A percentile compares a stretch with the other conserved stretches of the same genome.
Conservation (phyloP, 2,797 vertebrate genomes). For the Peromyscus eremicus region DNA sequence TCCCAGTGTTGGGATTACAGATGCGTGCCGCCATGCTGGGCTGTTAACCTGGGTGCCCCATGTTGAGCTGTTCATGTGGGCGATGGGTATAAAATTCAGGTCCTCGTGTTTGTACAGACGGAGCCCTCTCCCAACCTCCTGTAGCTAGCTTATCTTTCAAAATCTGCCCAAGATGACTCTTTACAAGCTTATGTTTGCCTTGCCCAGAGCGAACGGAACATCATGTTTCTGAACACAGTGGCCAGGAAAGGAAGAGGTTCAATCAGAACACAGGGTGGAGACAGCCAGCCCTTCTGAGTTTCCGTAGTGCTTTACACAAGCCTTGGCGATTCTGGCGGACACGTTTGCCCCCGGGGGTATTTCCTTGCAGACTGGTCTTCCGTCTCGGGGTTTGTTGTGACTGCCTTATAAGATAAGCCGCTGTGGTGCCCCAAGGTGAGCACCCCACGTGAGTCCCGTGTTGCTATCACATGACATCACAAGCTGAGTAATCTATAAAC, state of each 20-base stretch:
- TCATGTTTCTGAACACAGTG: background rate
- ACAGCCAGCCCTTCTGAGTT: no score
- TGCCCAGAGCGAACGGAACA: background rate
- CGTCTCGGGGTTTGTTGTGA: background rate
- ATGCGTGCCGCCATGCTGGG: background rate
- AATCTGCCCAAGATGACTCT: background rate
- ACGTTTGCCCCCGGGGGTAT: background rate
- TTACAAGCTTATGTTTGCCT: background rate
- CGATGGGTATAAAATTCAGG: background rate
- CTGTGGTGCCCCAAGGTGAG: background rate
- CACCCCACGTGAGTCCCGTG: rapidly evolving
- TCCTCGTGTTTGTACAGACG: background rate
- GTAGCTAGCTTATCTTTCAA: background rate
- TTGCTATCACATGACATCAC: background rate
- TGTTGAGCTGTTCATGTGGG: background rate
- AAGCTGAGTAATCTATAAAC: background rate
- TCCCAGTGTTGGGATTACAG: background rate
- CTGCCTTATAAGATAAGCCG: background rate
- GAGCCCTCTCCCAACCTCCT: background rate
- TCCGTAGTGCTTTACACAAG: background rate
- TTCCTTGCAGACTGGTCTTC: background rate
- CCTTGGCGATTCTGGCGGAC: background rate
- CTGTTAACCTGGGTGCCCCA: background rate
- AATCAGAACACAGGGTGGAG: no score
- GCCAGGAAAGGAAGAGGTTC: background rate